Base-by-base conservation (phyloP, 1,140 invertebrate species). In the Pentalonia nigronervosa region DNA sequence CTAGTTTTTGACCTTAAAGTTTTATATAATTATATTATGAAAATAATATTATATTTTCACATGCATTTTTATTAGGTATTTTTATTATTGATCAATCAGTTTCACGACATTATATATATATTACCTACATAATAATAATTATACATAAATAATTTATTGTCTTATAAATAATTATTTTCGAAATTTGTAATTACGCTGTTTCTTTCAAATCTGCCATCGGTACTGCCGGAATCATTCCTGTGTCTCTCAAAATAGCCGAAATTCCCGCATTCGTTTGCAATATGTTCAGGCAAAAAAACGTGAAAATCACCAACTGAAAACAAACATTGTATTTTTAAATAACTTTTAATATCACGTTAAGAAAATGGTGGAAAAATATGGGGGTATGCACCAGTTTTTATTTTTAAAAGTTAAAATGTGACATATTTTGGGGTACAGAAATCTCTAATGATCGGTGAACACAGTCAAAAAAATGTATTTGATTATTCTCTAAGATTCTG, bases 221-320 rank as follows among this genome's bases (percentile, higher is more conserved):
- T 83, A 48, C 36, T 34, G 41, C 9, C 45, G 90, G 90, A 7
- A 48, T 23, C 41, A 83, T 0, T 48, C 90, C 90, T 7, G 67
- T 23, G 11, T 92, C n/a, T 92, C 9, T 92, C 11, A 92, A 83
- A 0, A 76, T 11, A 47, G 41, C 7, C 20, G 41, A n/a, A 34
- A 83, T 50, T 23, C 90, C 90, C 2, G 90, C 90, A 36, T 92
- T 21, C 8, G 76, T 34, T 36, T 83, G 30, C 7, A 92, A 34
- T 50, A 83, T 36, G 14, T 83, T 76, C 3, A 83, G 60, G 25
- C 45, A 92, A 36, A 92, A 50, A 6, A 92, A 11, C 48, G 36
- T 30, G 20, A 83, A 83, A 48, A 83, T 50, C 34, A 9, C 6
- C 21, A 92, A 48, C 90, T 92, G 50, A 50, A 92, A 92, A 92